These are phyloP conservation scores for Craniophora ligustri DNA, from an alignment of 2,888 invertebrate species.

Conservation along the genomic window DNA sequence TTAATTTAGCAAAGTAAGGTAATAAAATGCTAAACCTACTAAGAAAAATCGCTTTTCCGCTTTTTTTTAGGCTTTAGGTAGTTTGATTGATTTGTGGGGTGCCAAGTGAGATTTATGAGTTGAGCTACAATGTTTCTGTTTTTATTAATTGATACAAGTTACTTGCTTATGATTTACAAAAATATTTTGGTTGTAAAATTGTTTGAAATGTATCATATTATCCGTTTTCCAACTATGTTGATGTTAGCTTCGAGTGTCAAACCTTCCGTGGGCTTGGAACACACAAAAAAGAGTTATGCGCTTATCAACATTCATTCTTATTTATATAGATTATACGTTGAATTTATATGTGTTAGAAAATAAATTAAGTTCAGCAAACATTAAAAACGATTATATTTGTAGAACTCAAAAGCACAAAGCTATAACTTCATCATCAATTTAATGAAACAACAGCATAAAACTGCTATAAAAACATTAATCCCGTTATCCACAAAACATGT, in stretches of 20 bases:
- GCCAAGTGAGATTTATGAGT: background rate
- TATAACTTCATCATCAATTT: background rate
- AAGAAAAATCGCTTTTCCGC: background rate
- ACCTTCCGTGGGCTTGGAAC: too few species aligned
- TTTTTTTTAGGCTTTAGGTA: background rate
- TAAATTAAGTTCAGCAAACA: too few species aligned
- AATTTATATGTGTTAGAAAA: too few species aligned
- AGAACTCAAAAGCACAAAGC: background rate
- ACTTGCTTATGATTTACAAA: background rate
- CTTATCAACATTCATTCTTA: too few species aligned
- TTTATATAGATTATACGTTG: too few species aligned
- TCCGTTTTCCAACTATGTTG: too few species aligned
- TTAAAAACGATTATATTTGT: too few species aligned
- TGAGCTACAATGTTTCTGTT: too few species aligned
- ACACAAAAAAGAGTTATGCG: too few species aligned
- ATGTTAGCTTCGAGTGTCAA: too few species aligned
- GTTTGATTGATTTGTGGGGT: conserved; percentile 16
- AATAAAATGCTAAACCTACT: conserved; percentile 4
- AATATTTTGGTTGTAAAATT: too few species aligned
- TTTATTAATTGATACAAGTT: background rate
- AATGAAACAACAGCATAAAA: conserved; percentile 12
- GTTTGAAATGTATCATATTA: too few species aligned
- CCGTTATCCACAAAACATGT: conserved; percentile 6
- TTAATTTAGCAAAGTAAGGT: conserved; percentile 3
- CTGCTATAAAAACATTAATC: conserved; percentile 7